Conservation (phyloP, 2,113 vertebrate species). For the Axis porcinus region DNA sequence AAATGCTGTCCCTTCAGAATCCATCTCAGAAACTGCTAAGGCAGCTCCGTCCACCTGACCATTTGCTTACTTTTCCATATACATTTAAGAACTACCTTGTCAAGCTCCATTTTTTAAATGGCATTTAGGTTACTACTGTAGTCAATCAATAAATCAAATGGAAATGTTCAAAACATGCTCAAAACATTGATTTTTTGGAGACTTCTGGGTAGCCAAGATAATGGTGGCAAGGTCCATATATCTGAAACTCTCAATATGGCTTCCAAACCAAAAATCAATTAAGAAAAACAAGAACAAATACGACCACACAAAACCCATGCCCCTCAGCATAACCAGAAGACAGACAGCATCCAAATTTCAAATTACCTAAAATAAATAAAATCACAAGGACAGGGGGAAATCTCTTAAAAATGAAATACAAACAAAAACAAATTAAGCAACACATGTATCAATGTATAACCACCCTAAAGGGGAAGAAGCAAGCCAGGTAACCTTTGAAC, state of each 20-base stretch:
- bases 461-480: background rate
- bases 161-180: background rate
- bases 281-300: constrained; percentile 2
- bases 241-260: background rate
- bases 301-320: background rate
- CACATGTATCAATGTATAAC: background rate
- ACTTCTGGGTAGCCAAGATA: background rate
- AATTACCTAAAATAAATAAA: background rate
- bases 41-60: background rate
- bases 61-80: background rate
- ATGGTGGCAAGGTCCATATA: background rate
- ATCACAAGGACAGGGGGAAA: background rate
- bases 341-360: background rate
- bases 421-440: background rate
- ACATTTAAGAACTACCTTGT: background rate
- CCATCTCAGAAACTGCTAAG: background rate
- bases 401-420: background rate
- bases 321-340: background rate
- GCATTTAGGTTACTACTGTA: background rate
- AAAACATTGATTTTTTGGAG: background rate
- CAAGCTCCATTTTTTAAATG: background rate
- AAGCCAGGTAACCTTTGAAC: background rate
- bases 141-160: background rate
- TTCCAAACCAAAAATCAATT: constrained; percentile 25
- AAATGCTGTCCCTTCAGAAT: background rate